Evolutionary conservation across 2,797 vertebrate species (phyloP), one percentile per base, ranked within the genome.

Genomic region (Chelon labrosus): DNA sequence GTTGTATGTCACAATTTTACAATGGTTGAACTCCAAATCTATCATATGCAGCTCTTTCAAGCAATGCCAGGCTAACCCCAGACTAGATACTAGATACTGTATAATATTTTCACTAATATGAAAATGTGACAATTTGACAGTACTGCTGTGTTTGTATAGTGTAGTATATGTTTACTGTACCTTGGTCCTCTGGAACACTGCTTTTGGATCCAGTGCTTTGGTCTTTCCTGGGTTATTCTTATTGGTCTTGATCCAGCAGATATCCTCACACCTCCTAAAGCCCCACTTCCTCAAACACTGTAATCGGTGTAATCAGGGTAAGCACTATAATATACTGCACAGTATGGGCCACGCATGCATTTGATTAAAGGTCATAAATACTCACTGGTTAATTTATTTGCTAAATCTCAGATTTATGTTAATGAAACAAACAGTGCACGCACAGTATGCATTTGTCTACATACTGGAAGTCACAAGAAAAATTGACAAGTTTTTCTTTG

Each of bases 201-300:
- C 97, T 90, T 99, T 99, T 37, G 98, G 97, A 76, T 99, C 98
- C 35, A 99, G 89, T 3, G 98, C 97, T 90, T 99, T 99, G 7
- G 97, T 99, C 86, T 99, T 99, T 7, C 97, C 98, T 25, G 98
- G 98, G 82, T 99, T 99, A 82, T 98, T 97, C 92, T 99, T 99
- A 88, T 99, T 99, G 3, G 97, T 99, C 92, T 99, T 99, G 91
- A 99, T 99, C 98, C 98, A 99, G 82, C 98, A 99, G 79, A 99
- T 99, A 79, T 99, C 98, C 89, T 99, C 98, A 78, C 97, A 99
- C 75, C 98, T 93, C 88, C 98, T 96, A 80, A 99, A 99, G 39
- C 98, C 98, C 98, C 98, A 99, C 67, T 99, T 99, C 74, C 97
- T 96, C 42, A 99, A 94, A 92, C 98, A 99, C 98, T 99, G 78